Percentiles rank a stretch among this genome's conserved stretches.
Evolutionary conservation across 2,888 invertebrate species (phyloP).

Genomic region (Panopea generosa): DNA sequence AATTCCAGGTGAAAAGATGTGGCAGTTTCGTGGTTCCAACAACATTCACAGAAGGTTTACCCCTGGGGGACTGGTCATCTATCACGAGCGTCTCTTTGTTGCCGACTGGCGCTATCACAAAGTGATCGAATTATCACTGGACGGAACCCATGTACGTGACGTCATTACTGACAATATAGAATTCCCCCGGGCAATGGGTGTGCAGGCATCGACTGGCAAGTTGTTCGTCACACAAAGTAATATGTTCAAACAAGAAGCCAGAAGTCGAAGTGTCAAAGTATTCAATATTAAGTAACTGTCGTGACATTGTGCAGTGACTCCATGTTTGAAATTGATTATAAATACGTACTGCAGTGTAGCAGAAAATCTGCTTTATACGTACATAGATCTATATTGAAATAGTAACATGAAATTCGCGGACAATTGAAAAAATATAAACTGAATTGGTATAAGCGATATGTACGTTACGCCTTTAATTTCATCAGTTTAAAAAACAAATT

Average conservation of each 20-base stretch:
- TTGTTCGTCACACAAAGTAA: conserved; percentile 51
- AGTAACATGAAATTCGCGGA: too few species aligned
- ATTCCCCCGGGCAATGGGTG: conserved; percentile 45
- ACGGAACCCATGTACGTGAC: conserved; percentile 48
- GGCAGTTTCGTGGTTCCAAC: conserved; percentile 29
- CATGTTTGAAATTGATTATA: too few species aligned
- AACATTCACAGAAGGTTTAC: conserved; percentile 32
- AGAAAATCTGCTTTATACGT: too few species aligned
- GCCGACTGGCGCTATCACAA: conserved; percentile 49
- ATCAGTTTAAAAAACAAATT: too few species aligned
- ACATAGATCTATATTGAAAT: too few species aligned
- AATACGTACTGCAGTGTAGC: too few species aligned
- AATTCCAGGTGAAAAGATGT: conserved; percentile 35
- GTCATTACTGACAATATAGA: conserved; percentile 53
- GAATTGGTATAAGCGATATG: too few species aligned
- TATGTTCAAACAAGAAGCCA: conserved; percentile 56
- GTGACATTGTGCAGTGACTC: too few species aligned
- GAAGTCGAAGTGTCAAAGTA: conserved; percentile 50
- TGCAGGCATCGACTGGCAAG: conserved; percentile 29
- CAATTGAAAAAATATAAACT: too few species aligned
- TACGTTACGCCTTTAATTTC: too few species aligned
- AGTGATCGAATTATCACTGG: conserved; percentile 46
- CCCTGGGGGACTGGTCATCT: conserved; percentile 40
- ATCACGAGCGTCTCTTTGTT: conserved; percentile 48
- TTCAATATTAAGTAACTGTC: conserved; percentile 43